Evolutionary conservation across 2,797 vertebrate species (phyloP).

Genomic region (Hoplostethus atlanticus): DNA sequence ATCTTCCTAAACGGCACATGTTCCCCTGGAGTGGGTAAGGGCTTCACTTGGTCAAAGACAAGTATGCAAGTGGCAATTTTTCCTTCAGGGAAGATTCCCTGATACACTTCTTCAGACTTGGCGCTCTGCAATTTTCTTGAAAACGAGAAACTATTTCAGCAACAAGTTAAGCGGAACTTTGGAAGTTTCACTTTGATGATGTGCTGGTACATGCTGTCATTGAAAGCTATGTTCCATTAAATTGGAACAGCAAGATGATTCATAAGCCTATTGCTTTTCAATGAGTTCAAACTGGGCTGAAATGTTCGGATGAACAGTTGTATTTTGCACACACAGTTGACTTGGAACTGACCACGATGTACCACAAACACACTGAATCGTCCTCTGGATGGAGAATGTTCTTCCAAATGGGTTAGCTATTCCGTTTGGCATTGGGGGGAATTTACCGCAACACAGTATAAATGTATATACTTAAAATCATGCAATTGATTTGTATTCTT

Average conservation of each 20-base stretch:
- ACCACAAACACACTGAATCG: slow-evolving; percentile 72
- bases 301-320: slow-evolving; percentile 66
- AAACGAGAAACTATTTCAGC: slow-evolving; percentile 86
- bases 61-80: slow-evolving; percentile 88
- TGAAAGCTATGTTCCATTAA: slow-evolving; percentile 85
- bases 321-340: slow-evolving; percentile 71
- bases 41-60: slow-evolving; percentile 86
- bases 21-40: slow-evolving; percentile 85
- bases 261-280: slow-evolving; percentile 79
- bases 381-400: slow-evolving; percentile 58
- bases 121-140: slow-evolving; percentile 83
- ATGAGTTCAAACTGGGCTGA: slow-evolving; percentile 75
- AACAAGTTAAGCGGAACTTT: slow-evolving; percentile 86
- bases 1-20: slow-evolving; percentile 88
- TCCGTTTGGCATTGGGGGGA: slow-evolving; percentile 72
- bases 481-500: slow-evolving; percentile 86
- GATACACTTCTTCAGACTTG: slow-evolving; percentile 83
- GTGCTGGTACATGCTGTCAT: slow-evolving; percentile 73
- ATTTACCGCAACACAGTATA: slow-evolving; percentile 75
- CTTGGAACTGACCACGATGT: slow-evolving; percentile 73
- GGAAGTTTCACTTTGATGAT: slow-evolving; percentile 85
- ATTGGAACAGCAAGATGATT: slow-evolving; percentile 80
- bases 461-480: slow-evolving; percentile 82
- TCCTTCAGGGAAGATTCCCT: slow-evolving; percentile 81
- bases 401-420: slow-evolving; percentile 74